Evolutionary conservation across 2,113 vertebrate genomes (phyloP).

Genomic region (Phrynocephalus versicolor): DNA sequence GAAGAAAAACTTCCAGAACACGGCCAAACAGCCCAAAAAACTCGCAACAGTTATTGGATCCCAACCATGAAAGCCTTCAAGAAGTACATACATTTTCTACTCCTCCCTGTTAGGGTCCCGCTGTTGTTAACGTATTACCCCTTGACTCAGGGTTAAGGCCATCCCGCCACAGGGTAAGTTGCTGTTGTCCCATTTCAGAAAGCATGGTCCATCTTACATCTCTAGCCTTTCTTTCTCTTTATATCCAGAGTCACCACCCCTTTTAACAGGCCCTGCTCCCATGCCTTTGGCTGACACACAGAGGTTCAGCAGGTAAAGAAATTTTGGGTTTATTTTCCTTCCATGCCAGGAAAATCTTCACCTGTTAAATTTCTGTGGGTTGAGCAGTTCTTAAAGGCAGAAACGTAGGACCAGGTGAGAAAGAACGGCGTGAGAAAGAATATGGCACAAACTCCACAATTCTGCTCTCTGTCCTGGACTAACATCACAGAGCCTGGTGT

Average conservation of each 20-base stretch:
- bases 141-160: neutral
- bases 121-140: neutral
- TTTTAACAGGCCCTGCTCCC: neutral
- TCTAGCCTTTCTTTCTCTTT: neutral
- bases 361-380: neutral
- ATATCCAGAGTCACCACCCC: neutral
- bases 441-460: neutral
- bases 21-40: no score
- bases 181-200: neutral
- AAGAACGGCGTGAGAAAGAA: neutral
- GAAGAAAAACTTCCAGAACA: no score
- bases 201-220: neutral
- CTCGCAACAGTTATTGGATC: no score
- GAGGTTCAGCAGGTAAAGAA: neutral
- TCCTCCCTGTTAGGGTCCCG: no score
- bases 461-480: no score
- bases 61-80: no score
- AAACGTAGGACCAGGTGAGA: neutral
- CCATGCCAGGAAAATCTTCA: neutral
- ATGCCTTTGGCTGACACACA: neutral
- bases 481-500: no score
- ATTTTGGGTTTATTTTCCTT: neutral
- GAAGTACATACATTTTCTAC: no score
- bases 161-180: neutral
- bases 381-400: neutral